phyloP scores from a whole-genome alignment of 1,140 invertebrate genomes.

The Nixonia krombeini region DNA sequence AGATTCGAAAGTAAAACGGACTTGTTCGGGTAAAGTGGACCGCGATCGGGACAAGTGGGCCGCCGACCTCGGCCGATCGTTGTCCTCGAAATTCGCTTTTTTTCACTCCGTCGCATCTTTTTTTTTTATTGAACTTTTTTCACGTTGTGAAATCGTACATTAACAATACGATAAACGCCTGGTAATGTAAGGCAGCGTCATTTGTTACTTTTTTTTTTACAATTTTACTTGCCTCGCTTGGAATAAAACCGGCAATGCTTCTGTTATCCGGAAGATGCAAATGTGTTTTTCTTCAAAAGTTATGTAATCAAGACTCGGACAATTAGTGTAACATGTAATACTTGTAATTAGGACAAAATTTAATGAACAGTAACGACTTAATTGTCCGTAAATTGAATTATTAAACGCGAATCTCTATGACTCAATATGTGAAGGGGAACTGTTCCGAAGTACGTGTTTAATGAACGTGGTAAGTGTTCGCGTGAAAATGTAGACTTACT shows the following conservation, averaged over 20 bases:
- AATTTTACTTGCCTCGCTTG: too few species aligned
- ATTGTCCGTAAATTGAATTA: constrained; percentile 27
- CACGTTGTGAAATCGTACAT: neutral
- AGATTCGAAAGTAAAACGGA: constrained; percentile 60
- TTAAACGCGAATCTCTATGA: too few species aligned
- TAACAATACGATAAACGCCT: too few species aligned
- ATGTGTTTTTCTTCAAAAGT: neutral
- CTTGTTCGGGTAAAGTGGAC: constrained; percentile 30
- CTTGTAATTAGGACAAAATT: neutral
- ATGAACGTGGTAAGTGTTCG: too few species aligned
- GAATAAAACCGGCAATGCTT: neutral
- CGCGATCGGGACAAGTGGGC: constrained; percentile 8
- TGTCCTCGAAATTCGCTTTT: constrained; percentile 17
- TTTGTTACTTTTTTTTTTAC: too few species aligned
- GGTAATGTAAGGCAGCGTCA: too few species aligned
- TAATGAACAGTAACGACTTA: neutral
- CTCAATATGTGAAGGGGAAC: too few species aligned
- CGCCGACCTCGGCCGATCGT: constrained; percentile 21
- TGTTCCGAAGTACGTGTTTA: too few species aligned
- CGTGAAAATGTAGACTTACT: too few species aligned
- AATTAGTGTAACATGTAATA: too few species aligned
- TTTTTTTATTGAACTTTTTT: neutral
- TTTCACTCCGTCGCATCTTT: constrained; percentile 1
- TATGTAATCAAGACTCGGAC: constrained; percentile 13
- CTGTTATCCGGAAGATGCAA: too few species aligned